Percentiles rank a stretch among this genome's conserved stretches.
These are phyloP conservation scores for Heterotilapia buettikoferi DNA, from an alignment of 2,113 vertebrate species.

Conservation along the genomic window DNA sequence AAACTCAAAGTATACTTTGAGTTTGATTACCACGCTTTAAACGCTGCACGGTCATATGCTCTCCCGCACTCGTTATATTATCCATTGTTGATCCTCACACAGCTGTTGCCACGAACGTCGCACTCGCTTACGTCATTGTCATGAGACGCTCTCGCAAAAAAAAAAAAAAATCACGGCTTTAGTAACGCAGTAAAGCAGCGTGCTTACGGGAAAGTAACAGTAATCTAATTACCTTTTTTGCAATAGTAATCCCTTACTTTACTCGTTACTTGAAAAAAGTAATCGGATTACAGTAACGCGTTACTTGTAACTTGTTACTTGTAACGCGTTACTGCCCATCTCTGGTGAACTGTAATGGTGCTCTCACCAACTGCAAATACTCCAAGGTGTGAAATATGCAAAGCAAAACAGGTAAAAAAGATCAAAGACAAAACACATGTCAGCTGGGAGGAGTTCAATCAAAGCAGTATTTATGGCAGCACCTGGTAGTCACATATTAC, in stretches of 20 bases:
- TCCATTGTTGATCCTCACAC: too few species aligned
- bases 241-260: not conserved
- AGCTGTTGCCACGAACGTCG: accelerated
- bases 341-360: not conserved
- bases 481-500: too few species aligned
- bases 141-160: accelerated
- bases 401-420: not conserved
- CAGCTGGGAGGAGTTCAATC: not conserved
- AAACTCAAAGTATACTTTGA: too few species aligned
- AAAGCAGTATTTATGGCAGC: not conserved
- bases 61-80: accelerated
- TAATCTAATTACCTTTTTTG: not conserved
- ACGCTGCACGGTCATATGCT: too few species aligned
- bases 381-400: not conserved
- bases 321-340: too few species aligned
- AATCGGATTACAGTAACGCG: not conserved
- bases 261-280: accelerated
- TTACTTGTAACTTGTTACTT: not conserved
- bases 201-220: accelerated
- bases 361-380: not conserved
- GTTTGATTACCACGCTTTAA: too few species aligned
- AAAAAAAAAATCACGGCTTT: too few species aligned
- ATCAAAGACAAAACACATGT: not conserved
- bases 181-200: not conserved
- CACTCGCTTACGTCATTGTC: accelerated